Evolutionary conservation across 2,113 vertebrate species (phyloP).

Genomic region (Dicerorhinus sumatrensis): DNA sequence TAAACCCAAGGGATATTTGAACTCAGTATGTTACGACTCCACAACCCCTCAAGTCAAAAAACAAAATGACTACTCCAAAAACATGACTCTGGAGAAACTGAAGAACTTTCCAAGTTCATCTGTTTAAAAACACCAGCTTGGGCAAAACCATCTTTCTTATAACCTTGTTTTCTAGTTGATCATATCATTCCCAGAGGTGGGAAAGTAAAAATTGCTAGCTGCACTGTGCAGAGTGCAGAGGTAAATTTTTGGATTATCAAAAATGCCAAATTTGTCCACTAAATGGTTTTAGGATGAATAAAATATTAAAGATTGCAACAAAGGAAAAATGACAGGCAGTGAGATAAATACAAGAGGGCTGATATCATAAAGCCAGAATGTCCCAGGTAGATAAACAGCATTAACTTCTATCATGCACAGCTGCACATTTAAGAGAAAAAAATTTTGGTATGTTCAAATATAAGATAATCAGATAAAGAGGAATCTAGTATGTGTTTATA

Average conservation of each 20-base stretch:
- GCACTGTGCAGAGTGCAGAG: neutral
- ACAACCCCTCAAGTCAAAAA: neutral
- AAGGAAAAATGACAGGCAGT: neutral
- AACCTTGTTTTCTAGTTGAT: neutral
- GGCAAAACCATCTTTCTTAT: neutral
- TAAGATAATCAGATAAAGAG: neutral
- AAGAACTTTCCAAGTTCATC: neutral
- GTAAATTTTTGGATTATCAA: neutral
- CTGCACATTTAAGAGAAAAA: neutral
- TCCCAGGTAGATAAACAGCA: neutral
- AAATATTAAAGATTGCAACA: neutral
- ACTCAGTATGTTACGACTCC: neutral
- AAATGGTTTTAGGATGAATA: neutral
- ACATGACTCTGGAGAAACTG: neutral
- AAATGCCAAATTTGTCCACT: neutral
- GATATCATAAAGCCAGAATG: neutral
- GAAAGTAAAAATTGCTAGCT: conserved; percentile 27
- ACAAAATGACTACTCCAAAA: neutral
- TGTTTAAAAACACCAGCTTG: neutral
- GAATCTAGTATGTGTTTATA: neutral
- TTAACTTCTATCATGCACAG: neutral
- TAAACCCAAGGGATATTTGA: neutral
- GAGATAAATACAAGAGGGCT: neutral
- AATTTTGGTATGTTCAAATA: neutral
- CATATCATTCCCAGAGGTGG: neutral